phyloP scores from a whole-genome alignment of 2,113 vertebrate species.

The Tyto alba region DNA sequence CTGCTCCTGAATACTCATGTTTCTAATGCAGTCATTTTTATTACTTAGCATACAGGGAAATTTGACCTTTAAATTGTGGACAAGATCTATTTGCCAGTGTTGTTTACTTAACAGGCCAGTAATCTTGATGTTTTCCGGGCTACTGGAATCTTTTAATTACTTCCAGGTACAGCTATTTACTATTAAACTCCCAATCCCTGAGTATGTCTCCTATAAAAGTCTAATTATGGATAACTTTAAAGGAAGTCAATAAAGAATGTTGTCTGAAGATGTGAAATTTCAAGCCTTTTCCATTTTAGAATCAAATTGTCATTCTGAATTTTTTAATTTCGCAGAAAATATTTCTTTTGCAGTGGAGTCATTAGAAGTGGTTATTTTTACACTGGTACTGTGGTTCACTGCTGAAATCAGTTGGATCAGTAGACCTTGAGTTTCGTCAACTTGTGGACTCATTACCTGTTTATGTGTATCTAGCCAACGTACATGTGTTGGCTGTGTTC shows the following conservation, averaged over 20 bases:
- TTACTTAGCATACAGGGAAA: neutral
- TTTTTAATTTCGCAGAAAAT: neutral
- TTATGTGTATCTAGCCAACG: neutral
- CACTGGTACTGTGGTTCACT: neutral
- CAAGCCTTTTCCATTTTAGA: neutral
- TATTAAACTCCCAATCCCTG: neutral
- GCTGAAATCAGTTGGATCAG: neutral
- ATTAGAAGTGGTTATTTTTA: neutral
- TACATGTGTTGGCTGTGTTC: neutral
- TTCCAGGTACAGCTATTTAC: neutral
- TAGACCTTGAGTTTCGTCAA: neutral
- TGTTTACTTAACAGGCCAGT: neutral
- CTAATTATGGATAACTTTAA: neutral
- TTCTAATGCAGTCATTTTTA: no score
- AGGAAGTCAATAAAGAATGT: neutral
- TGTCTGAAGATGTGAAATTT: neutral
- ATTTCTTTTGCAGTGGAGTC: neutral
- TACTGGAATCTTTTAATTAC: neutral
- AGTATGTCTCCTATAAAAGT: neutral
- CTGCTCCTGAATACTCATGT: neutral
- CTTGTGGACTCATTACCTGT: neutral
- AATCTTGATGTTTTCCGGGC: neutral
- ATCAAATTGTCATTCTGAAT: neutral
- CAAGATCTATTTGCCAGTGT: neutral
- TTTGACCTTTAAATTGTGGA: neutral